Evolutionary conservation across 2,888 invertebrate species (phyloP).

Genomic region (Tiliacea aurago): DNA sequence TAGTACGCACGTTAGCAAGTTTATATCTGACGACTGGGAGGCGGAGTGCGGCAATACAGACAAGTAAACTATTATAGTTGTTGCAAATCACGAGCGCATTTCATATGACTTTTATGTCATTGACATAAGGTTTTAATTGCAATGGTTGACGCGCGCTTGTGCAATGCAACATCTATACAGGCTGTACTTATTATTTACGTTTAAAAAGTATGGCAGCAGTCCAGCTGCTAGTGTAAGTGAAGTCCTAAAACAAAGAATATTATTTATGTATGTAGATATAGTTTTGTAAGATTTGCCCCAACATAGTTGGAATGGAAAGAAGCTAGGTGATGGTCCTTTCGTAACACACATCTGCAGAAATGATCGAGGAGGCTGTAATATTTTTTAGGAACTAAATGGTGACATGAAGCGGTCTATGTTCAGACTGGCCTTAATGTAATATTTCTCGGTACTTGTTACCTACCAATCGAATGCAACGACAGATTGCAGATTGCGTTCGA

Average conservation of each 20-base stretch:
- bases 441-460: not conserved
- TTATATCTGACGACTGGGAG: slow-evolving; percentile 93
- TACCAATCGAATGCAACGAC: not conserved
- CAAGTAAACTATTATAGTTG: slow-evolving; percentile 39
- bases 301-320: slow-evolving; percentile 29
- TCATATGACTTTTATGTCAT: not conserved
- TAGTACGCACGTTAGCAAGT: slow-evolving; percentile 85
- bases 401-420: not conserved
- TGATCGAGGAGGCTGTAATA: not conserved
- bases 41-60: slow-evolving; percentile 90
- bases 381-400: no score
- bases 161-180: not conserved
- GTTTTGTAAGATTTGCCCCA: slow-evolving; percentile 9
- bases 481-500: not conserved
- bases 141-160: slow-evolving; percentile 8
- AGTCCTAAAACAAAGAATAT: slow-evolving; percentile 15
- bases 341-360: slow-evolving; percentile 9
- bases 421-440: not conserved
- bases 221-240: slow-evolving; percentile 47
- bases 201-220: slow-evolving; percentile 16
- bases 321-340: slow-evolving; percentile 3
- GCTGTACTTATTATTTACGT: slow-evolving; percentile 1
- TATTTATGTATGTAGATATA: not conserved
- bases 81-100: not conserved
- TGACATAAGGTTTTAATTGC: slow-evolving; percentile 3